Evolutionary conservation across 2,797 vertebrate genomes (phyloP).

Genomic region (Pyrocephalus nanus): DNA sequence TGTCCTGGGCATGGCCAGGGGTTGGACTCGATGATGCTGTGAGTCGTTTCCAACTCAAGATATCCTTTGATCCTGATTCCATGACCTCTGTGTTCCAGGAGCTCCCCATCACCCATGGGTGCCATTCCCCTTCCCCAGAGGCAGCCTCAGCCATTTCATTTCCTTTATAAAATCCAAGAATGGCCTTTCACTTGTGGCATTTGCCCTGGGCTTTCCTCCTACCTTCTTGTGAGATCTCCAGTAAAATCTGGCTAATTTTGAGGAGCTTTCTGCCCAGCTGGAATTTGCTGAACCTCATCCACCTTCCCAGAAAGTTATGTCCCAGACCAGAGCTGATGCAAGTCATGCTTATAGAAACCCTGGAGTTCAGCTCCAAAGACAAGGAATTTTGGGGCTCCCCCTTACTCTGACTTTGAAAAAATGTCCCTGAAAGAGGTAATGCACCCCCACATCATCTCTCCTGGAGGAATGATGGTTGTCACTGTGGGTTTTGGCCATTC

Average conservation of each 20-base stretch:
- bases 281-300: background rate
- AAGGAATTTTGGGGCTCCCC: background rate
- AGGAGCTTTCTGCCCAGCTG: background rate
- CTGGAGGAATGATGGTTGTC: background rate
- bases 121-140: rapidly evolving
- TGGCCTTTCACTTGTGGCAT: background rate
- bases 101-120: background rate
- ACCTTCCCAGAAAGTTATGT: background rate
- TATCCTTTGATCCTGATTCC: background rate
- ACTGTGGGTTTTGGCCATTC: background rate
- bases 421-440: background rate
- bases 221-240: background rate
- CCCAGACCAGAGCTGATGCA: background rate
- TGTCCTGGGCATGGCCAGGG: rapidly evolving
- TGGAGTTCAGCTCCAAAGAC: background rate
- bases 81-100: background rate
- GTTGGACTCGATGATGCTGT: rapidly evolving
- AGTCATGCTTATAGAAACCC: rapidly evolving
- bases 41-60: background rate
- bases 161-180: background rate
- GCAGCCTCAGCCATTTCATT: background rate
- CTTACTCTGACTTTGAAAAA: background rate
- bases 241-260: background rate
- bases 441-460: background rate
- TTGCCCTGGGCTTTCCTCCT: background rate